These are phyloP conservation scores for Anadara kagoshimensis DNA, from an alignment of 1,140 invertebrate species.

Conservation along the genomic window DNA sequence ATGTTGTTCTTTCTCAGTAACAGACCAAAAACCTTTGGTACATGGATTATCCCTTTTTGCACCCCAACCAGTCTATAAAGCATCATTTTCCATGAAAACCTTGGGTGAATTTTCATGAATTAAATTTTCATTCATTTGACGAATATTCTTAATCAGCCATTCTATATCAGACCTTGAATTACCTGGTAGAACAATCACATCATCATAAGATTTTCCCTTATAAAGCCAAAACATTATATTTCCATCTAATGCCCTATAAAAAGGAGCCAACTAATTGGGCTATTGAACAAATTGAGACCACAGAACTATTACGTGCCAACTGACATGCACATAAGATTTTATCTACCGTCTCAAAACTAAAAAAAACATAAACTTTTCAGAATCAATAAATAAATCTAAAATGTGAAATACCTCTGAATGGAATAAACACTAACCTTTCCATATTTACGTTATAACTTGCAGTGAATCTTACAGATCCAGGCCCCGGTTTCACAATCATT, in stretches of 20 bases:
- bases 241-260: conserved; percentile 5
- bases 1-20: too few species aligned
- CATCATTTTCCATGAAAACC: conserved; percentile 17
- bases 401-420: conserved; percentile 1
- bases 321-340: too few species aligned
- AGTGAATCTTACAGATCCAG: not conserved
- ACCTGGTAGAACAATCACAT: too few species aligned
- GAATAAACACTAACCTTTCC: conserved; percentile 9
- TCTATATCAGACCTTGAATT: too few species aligned
- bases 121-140: not conserved
- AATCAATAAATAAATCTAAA: conserved; percentile 8
- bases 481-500: too few species aligned
- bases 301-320: too few species aligned
- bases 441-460: not conserved
- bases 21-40: conserved; percentile 24
- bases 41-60: not conserved
- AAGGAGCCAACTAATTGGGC: not conserved
- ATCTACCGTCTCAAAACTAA: not conserved
- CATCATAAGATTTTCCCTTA: too few species aligned
- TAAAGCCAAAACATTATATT: too few species aligned
- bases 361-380: not conserved
- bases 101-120: not conserved
- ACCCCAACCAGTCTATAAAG: conserved; percentile 24
- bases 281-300: not conserved
- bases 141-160: conserved; percentile 8